Percentiles rank a stretch among this genome's conserved stretches.
Conservation (phyloP, 2,797 vertebrate species). For the Trichosurus vulpecula region DNA sequence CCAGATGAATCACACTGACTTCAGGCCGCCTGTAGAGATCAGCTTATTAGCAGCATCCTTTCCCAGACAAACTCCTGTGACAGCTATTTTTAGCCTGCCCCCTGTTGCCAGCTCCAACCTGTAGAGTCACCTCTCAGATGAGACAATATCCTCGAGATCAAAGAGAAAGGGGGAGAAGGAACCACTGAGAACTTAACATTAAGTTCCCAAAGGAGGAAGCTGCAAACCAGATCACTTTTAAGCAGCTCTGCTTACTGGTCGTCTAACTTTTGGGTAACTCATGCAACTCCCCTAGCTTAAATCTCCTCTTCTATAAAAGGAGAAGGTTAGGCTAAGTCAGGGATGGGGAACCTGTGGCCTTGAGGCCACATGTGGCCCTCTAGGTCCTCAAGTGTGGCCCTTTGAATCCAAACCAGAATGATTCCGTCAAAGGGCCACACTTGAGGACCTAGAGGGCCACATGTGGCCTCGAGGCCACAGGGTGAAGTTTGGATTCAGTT, state of each 20-base stretch:
- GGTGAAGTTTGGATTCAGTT: no score
- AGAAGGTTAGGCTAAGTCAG: not conserved
- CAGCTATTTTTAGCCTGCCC: conserved; percentile 61
- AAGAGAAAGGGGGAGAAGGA: not conserved
- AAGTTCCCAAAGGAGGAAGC: not conserved
- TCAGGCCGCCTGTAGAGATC: conserved; percentile 37
- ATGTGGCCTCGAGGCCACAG: no score
- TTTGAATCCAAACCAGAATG: no score
- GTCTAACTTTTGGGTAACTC: not conserved
- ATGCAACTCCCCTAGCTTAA: not conserved
- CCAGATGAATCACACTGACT: conserved; percentile 46
- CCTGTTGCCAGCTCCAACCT: conserved; percentile 3
- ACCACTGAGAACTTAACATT: not conserved
- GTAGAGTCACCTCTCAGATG: not conserved
- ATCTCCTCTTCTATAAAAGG: not conserved
- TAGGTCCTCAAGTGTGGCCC: no score
- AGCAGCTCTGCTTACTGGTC: not conserved
- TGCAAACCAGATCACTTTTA: not conserved
- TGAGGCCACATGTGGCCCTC: no score
- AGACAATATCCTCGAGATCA: not conserved
- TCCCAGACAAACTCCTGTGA: conserved; percentile 3
- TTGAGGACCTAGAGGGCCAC: no score
- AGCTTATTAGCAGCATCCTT: conserved; percentile 54
- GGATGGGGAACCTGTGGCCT: no score
- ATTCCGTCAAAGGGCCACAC: no score